A percentile compares a stretch with the other conserved stretches of the same genome.
These are phyloP conservation scores for Iguana delicatissima DNA, from an alignment of 2,797 vertebrate genomes.

Conservation along the genomic window DNA sequence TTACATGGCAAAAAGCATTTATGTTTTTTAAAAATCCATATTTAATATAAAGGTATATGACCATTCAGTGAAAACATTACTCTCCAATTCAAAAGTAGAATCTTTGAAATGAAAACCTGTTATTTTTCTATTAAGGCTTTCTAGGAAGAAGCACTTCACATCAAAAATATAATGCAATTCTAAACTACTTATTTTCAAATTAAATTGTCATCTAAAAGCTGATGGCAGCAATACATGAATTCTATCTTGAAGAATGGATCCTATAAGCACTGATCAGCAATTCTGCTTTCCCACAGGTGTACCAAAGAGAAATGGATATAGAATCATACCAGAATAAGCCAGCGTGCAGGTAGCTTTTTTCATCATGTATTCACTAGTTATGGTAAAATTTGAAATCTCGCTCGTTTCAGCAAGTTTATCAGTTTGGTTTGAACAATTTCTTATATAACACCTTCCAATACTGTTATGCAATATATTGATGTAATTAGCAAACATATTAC, in stretches of 20 bases:
- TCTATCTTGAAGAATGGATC: not conserved
- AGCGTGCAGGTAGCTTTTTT: not conserved
- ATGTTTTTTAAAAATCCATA: not conserved
- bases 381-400: not conserved
- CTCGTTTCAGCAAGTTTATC: not conserved
- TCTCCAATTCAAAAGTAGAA: not conserved
- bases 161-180: not conserved
- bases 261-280: not conserved
- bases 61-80: not conserved
- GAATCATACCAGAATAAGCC: not conserved
- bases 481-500: too few relatives aligned
- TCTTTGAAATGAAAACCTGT: not conserved
- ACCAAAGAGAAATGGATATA: not conserved
- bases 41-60: slow-evolving; percentile 18
- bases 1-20: not conserved
- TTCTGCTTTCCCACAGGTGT: not conserved
- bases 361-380: not conserved
- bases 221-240: slow-evolving; percentile 7
- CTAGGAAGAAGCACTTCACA: slow-evolving; percentile 2
- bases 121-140: too few relatives aligned
- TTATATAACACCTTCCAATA: not conserved
- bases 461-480: too few relatives aligned
- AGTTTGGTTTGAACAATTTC: not conserved
- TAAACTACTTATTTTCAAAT: slow-evolving; percentile 34
- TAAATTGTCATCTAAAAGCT: slow-evolving; percentile 25